Percentiles rank a stretch among this genome's conserved stretches.
Conservation (phyloP, 2,797 vertebrate genomes). For the Ctenopoma kingsleyae region DNA sequence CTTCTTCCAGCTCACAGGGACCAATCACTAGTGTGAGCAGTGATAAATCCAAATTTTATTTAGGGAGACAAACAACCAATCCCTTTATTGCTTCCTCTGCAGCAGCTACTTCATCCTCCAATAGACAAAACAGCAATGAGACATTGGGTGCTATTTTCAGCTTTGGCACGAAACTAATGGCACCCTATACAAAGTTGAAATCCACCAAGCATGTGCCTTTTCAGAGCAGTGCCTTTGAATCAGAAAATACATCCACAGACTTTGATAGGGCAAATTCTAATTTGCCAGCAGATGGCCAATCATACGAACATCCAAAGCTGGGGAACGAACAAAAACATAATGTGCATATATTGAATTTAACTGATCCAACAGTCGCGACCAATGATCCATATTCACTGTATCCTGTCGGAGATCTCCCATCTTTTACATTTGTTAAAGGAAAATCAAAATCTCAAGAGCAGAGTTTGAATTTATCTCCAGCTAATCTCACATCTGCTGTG, state of each 20-base stretch:
- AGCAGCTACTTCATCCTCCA: conserved; percentile 31
- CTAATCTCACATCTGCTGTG: conserved; percentile 47
- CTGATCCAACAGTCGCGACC: conserved; percentile 26
- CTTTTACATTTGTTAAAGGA: conserved; percentile 35
- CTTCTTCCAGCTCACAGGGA: conserved; percentile 28
- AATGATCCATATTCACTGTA: conserved; percentile 43
- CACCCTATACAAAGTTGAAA: conserved; percentile 64
- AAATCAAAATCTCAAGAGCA: conserved; percentile 30
- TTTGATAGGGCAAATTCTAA: conserved; percentile 56
- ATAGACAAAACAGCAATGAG: conserved; percentile 52
- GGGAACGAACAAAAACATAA: conserved; percentile 45
- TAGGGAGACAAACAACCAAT: conserved; percentile 36
- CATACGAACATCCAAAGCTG: conserved; percentile 50
- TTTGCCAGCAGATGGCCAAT: conserved; percentile 58
- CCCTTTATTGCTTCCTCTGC: conserved; percentile 35
- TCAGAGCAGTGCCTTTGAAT: conserved; percentile 59
- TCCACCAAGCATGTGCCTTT: conserved; percentile 49
- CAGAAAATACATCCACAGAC: conserved; percentile 53
- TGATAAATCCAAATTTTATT: conserved; percentile 62
- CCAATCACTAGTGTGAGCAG: conserved; percentile 20
- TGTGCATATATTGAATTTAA: conserved; percentile 41
- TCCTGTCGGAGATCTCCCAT: conserved; percentile 44
- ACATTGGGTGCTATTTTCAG: conserved; percentile 66
- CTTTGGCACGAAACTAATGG: conserved; percentile 68
- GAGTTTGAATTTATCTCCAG: conserved; percentile 36